phyloP scores from a whole-genome alignment of 1,140 invertebrate genomes.

The Thaumatotibia leucotreta region DNA sequence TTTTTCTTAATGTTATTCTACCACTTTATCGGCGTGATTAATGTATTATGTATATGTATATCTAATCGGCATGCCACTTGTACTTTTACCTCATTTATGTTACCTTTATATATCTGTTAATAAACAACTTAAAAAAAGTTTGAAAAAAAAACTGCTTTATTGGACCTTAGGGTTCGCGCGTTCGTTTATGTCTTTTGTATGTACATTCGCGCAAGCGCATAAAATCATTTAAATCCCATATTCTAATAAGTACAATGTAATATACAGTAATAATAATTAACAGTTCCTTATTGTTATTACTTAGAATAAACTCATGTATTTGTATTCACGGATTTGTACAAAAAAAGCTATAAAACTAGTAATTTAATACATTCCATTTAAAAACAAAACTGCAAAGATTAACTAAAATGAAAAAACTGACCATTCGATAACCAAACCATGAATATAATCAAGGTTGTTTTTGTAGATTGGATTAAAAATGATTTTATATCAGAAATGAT shows the following conservation, averaged over 20 bases:
- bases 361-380: not conserved
- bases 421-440: not conserved
- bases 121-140: too few relatives aligned
- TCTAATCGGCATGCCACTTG: too few relatives aligned
- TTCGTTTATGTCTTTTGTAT: not conserved
- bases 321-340: not conserved
- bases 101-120: too few relatives aligned
- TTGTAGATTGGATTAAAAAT: slow-evolving; percentile 26
- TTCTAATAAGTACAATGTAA: too few relatives aligned
- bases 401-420: not conserved
- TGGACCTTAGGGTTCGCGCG: not conserved
- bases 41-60: too few relatives aligned
- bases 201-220: not conserved
- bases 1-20: too few relatives aligned
- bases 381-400: not conserved
- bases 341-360: not conserved
- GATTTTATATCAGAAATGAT: slow-evolving; percentile 43
- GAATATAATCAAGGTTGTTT: slow-evolving; percentile 27
- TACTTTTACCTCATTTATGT: too few relatives aligned
- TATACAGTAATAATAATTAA: not conserved
- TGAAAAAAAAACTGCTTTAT: too few relatives aligned
- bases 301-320: too few relatives aligned
- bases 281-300: too few relatives aligned
- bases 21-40: too few relatives aligned
- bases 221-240: too few relatives aligned